Conservation (phyloP, 23 tunicate species). For the Aplidium turbinatum region DNA sequence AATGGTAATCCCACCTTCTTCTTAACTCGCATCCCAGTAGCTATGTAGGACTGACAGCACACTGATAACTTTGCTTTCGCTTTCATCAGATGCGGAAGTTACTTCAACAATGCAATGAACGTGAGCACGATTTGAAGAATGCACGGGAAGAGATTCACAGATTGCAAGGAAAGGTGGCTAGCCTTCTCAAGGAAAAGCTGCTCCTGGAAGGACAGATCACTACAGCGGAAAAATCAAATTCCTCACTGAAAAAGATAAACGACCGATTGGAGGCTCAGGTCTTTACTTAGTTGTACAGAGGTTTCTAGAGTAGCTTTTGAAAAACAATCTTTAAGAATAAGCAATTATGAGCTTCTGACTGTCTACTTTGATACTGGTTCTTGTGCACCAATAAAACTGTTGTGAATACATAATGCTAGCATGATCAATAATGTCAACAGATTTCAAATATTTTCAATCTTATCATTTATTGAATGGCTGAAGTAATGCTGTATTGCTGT, state of each 20-base stretch:
- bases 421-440: no score
- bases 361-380: no score
- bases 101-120: slow-evolving; percentile 65
- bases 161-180: slow-evolving; percentile 50
- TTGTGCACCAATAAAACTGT: neutral
- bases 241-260: slow-evolving; percentile 39
- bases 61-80: neutral
- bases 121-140: slow-evolving; percentile 52
- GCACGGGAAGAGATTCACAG: slow-evolving; percentile 40
- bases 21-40: no score
- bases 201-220: slow-evolving; percentile 22
- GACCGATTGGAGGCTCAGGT: slow-evolving; percentile 28
- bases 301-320: neutral
- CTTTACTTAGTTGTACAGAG: neutral
- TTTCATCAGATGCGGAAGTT: slow-evolving; percentile 57
- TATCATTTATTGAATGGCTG: no score
- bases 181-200: slow-evolving; percentile 56
- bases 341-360: no score
- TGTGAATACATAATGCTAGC: no score
- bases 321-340: no score
- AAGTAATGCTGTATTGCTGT: no score
- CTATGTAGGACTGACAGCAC: no score
- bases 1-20: no score
- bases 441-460: no score
- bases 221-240: slow-evolving; percentile 32